These are phyloP conservation scores for Verasper variegatus DNA, from an alignment of 2,113 vertebrate genomes.

Conservation along the genomic window DNA sequence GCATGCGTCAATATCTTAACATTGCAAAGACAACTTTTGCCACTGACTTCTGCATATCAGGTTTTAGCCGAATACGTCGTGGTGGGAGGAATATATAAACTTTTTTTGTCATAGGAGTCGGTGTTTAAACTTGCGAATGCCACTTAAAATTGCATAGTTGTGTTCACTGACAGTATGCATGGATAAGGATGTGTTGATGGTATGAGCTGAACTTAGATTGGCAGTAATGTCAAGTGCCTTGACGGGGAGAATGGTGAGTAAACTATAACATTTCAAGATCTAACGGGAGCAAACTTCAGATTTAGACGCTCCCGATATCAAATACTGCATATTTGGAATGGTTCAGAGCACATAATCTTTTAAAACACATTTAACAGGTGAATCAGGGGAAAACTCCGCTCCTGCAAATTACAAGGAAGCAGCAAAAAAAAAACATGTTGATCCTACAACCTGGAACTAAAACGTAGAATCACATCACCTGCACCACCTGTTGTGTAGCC, in stretches of 20 bases:
- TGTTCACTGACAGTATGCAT: conserved; percentile 52
- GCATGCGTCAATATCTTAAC: background rate
- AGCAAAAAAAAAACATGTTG: conserved; percentile 1
- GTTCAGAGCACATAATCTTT: conserved; percentile 7
- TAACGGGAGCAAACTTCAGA: background rate
- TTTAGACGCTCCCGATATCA: background rate
- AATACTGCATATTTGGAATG: conserved; percentile 49
- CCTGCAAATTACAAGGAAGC: background rate
- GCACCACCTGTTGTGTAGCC: conserved; percentile 3
- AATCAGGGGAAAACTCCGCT: background rate
- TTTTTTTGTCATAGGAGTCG: conserved; percentile 17
- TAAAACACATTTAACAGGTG: background rate
- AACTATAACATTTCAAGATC: conserved; percentile 10
- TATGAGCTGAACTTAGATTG: conserved; percentile 20
- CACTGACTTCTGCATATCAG: conserved; percentile 31
- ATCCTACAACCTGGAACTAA: conserved; percentile 18
- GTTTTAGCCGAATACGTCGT: conserved; percentile 25
- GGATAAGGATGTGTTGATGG: conserved; percentile 11
- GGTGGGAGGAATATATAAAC: conserved; percentile 18
- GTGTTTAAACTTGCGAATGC: conserved; percentile 49
- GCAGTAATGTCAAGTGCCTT: conserved; percentile 30
- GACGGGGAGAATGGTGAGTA: background rate
- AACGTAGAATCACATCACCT: conserved; percentile 19
- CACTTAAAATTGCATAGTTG: conserved; percentile 76
- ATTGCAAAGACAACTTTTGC: conserved; percentile 27